Evolutionary conservation across 2,888 invertebrate species (phyloP).

Genomic region (Cartodere bifasciata): DNA sequence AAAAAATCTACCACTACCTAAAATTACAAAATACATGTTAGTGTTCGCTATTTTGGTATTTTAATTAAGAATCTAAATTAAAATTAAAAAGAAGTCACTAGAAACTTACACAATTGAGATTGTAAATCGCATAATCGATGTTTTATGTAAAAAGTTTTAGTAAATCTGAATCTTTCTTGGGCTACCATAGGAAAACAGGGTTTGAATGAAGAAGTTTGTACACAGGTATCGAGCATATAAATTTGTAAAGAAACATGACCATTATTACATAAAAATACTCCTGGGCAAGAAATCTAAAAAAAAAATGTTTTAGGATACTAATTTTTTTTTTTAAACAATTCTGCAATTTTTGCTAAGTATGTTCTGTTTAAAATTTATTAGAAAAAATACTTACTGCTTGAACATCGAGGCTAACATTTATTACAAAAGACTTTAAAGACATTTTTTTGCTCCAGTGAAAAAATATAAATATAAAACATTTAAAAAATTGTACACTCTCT

Average conservation of each 20-base stretch:
- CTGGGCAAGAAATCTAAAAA: slow-evolving; percentile 65
- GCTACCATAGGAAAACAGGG: slow-evolving; percentile 61
- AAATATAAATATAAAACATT: slow-evolving; percentile 1
- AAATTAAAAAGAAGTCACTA: too few relatives aligned
- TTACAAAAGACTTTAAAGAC: slow-evolving; percentile 41
- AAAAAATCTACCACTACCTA: too few relatives aligned
- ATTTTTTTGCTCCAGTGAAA: slow-evolving; percentile 15
- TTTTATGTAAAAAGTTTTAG: slow-evolving; percentile 40
- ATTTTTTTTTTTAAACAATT: too few relatives aligned
- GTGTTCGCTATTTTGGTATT: too few relatives aligned
- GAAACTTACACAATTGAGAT: slow-evolving; percentile 32
- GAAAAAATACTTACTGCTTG: slow-evolving; percentile 41
- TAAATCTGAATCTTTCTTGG: slow-evolving; percentile 59
- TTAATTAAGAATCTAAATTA: too few relatives aligned
- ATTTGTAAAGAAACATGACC: slow-evolving; percentile 63
- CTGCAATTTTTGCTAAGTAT: too few relatives aligned
- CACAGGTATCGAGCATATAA: slow-evolving; percentile 52
- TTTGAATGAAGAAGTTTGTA: slow-evolving; percentile 50
- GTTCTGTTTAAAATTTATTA: too few relatives aligned
- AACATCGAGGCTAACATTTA: slow-evolving; percentile 44
- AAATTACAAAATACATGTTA: too few relatives aligned
- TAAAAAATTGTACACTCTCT: too few relatives aligned
- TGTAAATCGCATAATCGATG: slow-evolving; percentile 37
- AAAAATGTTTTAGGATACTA: slow-evolving; percentile 7
- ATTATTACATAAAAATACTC: slow-evolving; percentile 71